These are phyloP conservation scores for Onthophagus sagittarius DNA, from an alignment of 2,888 invertebrate species.

Conservation along the genomic window DNA sequence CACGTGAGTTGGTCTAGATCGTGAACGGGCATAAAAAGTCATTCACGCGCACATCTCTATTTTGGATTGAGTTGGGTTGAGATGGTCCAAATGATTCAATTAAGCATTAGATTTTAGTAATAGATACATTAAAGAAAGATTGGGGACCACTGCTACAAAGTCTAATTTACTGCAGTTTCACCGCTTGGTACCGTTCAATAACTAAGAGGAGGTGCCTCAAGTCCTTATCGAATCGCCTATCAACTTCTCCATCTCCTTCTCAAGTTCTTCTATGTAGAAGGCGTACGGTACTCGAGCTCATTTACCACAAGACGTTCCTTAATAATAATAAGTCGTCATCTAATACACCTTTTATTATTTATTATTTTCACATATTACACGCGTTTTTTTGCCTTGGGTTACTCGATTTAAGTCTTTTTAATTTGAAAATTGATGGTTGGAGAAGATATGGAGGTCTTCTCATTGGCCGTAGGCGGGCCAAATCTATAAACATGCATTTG, in stretches of 20 bases:
- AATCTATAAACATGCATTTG: constrained; percentile 34
- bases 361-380: not conserved
- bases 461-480: constrained; percentile 26
- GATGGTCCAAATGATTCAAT: no score
- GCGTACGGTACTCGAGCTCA: no score
- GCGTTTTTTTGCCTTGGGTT: not conserved
- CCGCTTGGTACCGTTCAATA: not conserved
- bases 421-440: not conserved
- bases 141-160: not conserved
- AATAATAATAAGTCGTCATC: not conserved
- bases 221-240: not conserved
- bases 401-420: not conserved
- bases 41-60: no score
- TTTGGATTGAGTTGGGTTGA: no score
- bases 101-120: no score
- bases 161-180: not conserved
- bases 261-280: no score
- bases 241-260: not conserved
- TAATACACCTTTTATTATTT: not conserved
- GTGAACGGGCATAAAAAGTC: no score
- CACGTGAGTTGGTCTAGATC: no score
- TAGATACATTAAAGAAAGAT: no score
- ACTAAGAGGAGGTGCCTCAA: not conserved
- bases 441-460: not conserved
- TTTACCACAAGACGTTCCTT: no score